Percentiles rank a stretch among this genome's conserved stretches.
phyloP scores from a whole-genome alignment of 2,888 invertebrate species.

The Amphimallon solstitiale region DNA sequence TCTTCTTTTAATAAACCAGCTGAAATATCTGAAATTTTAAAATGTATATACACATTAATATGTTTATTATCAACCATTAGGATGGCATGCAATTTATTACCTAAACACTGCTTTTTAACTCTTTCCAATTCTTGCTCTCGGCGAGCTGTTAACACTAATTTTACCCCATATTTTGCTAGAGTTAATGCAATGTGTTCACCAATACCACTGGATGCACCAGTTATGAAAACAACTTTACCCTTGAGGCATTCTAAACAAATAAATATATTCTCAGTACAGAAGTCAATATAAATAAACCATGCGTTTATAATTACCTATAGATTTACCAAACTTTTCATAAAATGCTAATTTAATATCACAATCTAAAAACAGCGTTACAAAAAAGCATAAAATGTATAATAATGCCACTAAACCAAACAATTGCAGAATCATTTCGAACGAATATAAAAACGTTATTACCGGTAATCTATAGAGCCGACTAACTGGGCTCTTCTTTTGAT shows the following conservation, averaged over 20 bases:
- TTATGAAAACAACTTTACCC: slow-evolving; percentile 81
- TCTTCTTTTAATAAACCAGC: slow-evolving; percentile 64
- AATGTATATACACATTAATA: slow-evolving; percentile 23
- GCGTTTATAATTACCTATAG: slow-evolving; percentile 61
- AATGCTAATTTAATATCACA: slow-evolving; percentile 67
- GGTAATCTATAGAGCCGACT: no score
- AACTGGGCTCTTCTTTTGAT: no score
- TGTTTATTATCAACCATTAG: slow-evolving; percentile 24
- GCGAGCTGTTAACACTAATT: slow-evolving; percentile 74
- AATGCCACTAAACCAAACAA: no score
- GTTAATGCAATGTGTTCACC: slow-evolving; percentile 77
- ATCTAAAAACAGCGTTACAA: slow-evolving; percentile 64
- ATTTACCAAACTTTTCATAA: slow-evolving; percentile 67
- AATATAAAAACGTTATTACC: no score
- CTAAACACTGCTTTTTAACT: slow-evolving; percentile 73
- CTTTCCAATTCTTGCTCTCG: slow-evolving; percentile 69
- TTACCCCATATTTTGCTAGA: slow-evolving; percentile 72
- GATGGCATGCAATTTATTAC: no score
- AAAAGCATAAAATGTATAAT: slow-evolving; percentile 58
- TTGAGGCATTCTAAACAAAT: slow-evolving; percentile 48
- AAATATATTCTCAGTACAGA: background rate
- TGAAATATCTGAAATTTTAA: slow-evolving; percentile 55
- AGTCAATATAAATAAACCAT: no score
- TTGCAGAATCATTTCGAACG: no score
- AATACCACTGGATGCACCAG: slow-evolving; percentile 85